Percentiles rank a stretch among this genome's conserved stretches.
Conservation (phyloP, 2,113 vertebrate genomes). For the Elephantulus edwardii region DNA sequence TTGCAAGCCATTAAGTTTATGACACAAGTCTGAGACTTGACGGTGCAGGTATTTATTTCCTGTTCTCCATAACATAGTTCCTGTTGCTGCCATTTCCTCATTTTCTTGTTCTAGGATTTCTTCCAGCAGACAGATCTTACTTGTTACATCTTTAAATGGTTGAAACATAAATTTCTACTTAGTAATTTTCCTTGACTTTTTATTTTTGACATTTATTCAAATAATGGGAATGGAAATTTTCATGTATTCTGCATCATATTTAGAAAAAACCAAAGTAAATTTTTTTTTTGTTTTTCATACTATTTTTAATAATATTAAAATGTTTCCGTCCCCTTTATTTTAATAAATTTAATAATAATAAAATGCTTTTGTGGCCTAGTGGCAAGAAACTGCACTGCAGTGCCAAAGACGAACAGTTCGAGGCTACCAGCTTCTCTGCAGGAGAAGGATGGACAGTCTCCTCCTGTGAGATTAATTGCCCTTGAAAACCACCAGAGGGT, state of each 20-base stretch:
- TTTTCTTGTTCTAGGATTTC: not conserved
- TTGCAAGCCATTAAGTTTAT: not conserved
- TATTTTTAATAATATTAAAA: not conserved
- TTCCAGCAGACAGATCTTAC: not conserved
- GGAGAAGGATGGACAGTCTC: too few relatives aligned
- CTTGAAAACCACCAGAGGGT: too few relatives aligned
- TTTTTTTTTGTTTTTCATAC: not conserved
- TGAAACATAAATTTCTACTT: not conserved
- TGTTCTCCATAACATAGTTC: not conserved
- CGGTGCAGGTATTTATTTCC: not conserved
- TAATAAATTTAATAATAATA: too few relatives aligned
- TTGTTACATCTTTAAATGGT: not conserved
- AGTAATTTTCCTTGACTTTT: not conserved
- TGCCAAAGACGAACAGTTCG: too few relatives aligned
- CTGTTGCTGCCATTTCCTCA: not conserved
- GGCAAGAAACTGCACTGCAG: too few relatives aligned
- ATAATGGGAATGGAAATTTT: not conserved
- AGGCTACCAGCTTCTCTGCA: too few relatives aligned
- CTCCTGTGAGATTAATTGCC: too few relatives aligned
- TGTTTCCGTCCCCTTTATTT: not conserved
- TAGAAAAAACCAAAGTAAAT: slow-evolving; percentile 7
- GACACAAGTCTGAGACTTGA: not conserved
- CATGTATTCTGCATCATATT: not conserved
- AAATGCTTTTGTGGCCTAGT: too few relatives aligned
- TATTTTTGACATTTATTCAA: not conserved